Base-by-base conservation (phyloP, 2,797 vertebrate species). In the Luscinia luscinia region DNA sequence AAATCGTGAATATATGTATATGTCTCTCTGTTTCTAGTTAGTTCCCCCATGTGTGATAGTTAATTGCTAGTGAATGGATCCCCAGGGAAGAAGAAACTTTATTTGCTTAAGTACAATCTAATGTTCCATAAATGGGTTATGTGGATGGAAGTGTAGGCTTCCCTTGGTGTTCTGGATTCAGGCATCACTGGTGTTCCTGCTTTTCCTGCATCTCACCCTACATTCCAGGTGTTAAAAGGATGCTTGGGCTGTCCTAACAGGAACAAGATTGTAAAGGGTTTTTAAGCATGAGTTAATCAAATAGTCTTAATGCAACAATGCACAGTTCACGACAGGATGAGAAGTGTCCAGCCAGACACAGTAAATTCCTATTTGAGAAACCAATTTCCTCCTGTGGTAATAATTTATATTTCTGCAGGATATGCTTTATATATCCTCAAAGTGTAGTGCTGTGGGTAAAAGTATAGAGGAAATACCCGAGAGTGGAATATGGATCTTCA, bases 1-100 rank as follows among this genome's bases (percentile, higher is more conserved):
- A 91, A 94, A 93, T 43, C 26, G 59, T 88, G 87, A 93, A 49
- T 91, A 17, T 22, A 36, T 57, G 36, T 52, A 9, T 57, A 6
- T 66, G 24, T 87, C 46, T 79, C 46, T 86, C 36, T 70, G 41
- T 83, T 72, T 66, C 83, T 87, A 59, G 86, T 93, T 95, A 79
- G 76, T 48, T 95, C 62, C 75, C 40, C 36, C 57, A 46, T 70
- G 76, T 90, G 86, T 84, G 78, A 55, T 41, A 80, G 83, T 89
- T 95, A 94, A 94, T 93, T 92, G 87, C 79, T 49, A 63, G 73
- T 9, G 79, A 96, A 86, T 76, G 79, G 82, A 69, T 96, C 92
- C 84, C 93, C 32, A 49, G 87, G 89, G 93, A 93, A 76, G 54
- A 48, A 68, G 41, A 87, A 86, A 57, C 24, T 89, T 93, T 88